These are phyloP conservation scores for Unio pictorum DNA, from an alignment of 2,888 invertebrate species.

Conservation along the genomic window DNA sequence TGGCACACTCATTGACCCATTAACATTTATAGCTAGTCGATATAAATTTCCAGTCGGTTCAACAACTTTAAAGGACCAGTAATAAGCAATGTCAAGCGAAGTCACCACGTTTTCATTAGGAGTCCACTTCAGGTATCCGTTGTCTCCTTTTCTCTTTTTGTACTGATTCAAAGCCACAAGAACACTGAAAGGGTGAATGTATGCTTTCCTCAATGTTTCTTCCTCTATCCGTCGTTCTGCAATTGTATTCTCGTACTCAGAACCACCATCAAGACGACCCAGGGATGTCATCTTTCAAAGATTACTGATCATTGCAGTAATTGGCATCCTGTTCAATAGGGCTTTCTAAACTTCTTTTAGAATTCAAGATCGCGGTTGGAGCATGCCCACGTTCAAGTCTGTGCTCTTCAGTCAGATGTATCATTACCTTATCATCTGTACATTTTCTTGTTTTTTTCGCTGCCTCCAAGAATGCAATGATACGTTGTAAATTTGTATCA, in stretches of 20 bases:
- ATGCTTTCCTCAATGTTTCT: slow-evolving; percentile 47
- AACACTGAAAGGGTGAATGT: slow-evolving; percentile 70
- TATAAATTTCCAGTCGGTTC: slow-evolving; percentile 74
- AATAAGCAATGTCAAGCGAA: slow-evolving; percentile 66
- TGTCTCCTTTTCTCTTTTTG: slow-evolving; percentile 61
- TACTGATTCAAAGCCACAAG: slow-evolving; percentile 67
- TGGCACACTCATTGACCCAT: slow-evolving; percentile 72
- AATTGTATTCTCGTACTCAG: slow-evolving; percentile 33
- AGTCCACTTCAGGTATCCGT: slow-evolving; percentile 66
- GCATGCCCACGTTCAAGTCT: slow-evolving; percentile 80
- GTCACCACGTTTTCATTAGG: slow-evolving; percentile 42
- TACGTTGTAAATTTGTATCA: slow-evolving; percentile 19
- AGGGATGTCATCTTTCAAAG: slow-evolving; percentile 55
- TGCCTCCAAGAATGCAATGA: slow-evolving; percentile 55
- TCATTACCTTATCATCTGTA: slow-evolving; percentile 42
- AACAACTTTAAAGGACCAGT: slow-evolving; percentile 70
- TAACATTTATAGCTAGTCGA: slow-evolving; percentile 77
- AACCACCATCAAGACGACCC: slow-evolving; percentile 33
- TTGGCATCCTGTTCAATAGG: slow-evolving; percentile 68
- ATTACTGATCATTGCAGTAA: slow-evolving; percentile 71
- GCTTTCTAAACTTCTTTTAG: slow-evolving; percentile 76
- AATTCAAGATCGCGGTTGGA: slow-evolving; percentile 79
- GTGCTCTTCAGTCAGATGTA: slow-evolving; percentile 65
- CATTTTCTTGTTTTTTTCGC: slow-evolving; percentile 58
- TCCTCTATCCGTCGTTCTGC: slow-evolving; percentile 53